phyloP scores from a whole-genome alignment of 2,888 invertebrate species.

The Drosophila limbata region DNA sequence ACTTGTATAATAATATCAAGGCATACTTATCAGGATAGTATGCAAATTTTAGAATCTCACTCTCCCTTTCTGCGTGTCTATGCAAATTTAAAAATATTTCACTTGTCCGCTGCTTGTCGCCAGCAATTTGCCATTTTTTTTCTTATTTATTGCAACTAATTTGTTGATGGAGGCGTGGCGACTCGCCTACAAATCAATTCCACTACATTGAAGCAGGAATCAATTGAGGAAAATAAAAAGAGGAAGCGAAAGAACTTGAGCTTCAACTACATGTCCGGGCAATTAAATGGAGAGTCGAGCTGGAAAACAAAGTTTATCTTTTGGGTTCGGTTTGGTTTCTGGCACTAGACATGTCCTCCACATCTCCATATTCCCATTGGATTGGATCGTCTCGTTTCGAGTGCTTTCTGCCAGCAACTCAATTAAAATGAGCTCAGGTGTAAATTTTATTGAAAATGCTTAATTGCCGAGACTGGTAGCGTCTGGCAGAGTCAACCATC shows the following conservation, averaged over 20 bases:
- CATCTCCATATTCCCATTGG: constrained; percentile 16
- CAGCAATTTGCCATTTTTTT: constrained; percentile 48
- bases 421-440: constrained; percentile 85
- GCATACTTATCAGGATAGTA: constrained; percentile 39
- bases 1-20: constrained; percentile 23
- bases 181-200: constrained; percentile 75
- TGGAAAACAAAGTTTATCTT: constrained; percentile 73
- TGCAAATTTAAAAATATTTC: constrained; percentile 74
- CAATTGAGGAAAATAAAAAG: constrained; percentile 63
- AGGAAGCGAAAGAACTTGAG: constrained; percentile 19
- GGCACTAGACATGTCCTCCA: constrained; percentile 53
- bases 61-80: constrained; percentile 23
- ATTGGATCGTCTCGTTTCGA: constrained; percentile 55
- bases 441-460: constrained; percentile 85
- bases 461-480: constrained; percentile 77
- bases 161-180: constrained; percentile 71
- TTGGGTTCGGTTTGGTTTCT: constrained; percentile 14
- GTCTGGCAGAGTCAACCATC: constrained; percentile 60
- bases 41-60: constrained; percentile 48
- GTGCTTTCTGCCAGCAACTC: constrained; percentile 68
- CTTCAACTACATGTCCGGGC: constrained; percentile 72
- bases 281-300: constrained; percentile 75
- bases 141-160: constrained; percentile 79
- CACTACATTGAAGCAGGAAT: constrained; percentile 78
- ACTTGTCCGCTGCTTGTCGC: constrained; percentile 62